phyloP scores from a whole-genome alignment of 2,797 vertebrate species.

The Falco cherrug region DNA sequence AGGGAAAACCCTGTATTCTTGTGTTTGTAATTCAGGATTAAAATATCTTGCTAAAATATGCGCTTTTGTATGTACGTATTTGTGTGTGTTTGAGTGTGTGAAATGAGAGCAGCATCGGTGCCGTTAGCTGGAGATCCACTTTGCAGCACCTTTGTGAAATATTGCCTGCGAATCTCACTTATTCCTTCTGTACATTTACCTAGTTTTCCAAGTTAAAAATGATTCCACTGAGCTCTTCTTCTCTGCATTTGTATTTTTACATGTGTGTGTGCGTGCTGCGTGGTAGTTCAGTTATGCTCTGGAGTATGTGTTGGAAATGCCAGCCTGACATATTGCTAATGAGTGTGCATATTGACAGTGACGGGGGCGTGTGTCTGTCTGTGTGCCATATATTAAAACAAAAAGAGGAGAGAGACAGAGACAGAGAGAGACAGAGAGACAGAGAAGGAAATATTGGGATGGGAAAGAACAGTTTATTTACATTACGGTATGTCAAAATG shows the following conservation, averaged over 20 bases:
- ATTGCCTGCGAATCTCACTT: background rate
- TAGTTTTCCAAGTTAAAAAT: slow-evolving; percentile 32
- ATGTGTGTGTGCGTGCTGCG: background rate
- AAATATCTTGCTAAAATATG: background rate
- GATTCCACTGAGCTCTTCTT: background rate
- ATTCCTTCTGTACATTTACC: background rate
- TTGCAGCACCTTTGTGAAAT: background rate
- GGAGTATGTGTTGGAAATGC: slow-evolving; percentile 72
- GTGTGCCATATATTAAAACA: slow-evolving; percentile 64
- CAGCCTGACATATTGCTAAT: slow-evolving; percentile 76
- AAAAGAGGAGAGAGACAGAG: slow-evolving; percentile 65
- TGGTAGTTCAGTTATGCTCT: slow-evolving; percentile 64
- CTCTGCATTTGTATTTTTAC: slow-evolving; percentile 4
- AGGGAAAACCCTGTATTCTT: background rate
- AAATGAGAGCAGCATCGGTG: background rate
- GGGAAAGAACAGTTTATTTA: slow-evolving; percentile 71
- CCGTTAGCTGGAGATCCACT: background rate
- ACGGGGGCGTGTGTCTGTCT: slow-evolving; percentile 59
- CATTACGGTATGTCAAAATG: slow-evolving; percentile 70
- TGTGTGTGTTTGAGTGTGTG: background rate
- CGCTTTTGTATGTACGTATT: background rate
- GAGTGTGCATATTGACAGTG: slow-evolving; percentile 75
- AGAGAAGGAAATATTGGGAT: slow-evolving; percentile 61
- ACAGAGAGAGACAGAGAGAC: slow-evolving; percentile 56
- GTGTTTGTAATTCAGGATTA: background rate